A percentile compares a stretch with the other conserved stretches of the same genome.
These are phyloP conservation scores for Phocoena phocoena DNA, from an alignment of 2,113 vertebrate species.

Conservation along the genomic window DNA sequence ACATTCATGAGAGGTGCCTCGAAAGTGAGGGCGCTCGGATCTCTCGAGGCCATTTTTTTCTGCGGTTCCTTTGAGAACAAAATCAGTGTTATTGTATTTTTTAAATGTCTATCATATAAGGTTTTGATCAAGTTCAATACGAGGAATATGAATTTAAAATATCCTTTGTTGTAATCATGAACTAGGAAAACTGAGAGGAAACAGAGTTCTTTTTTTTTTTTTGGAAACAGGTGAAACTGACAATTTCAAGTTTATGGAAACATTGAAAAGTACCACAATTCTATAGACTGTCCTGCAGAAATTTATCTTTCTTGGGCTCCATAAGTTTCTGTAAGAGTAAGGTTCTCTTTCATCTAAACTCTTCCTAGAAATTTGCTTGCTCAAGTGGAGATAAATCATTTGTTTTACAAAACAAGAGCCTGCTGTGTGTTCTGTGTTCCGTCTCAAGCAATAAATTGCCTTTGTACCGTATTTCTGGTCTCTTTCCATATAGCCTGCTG, in stretches of 20 bases:
- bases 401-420: background rate
- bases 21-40: background rate
- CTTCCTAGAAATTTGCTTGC: background rate
- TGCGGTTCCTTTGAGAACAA: background rate
- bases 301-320: background rate
- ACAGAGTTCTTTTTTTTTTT: background rate
- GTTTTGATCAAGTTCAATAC: background rate
- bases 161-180: background rate
- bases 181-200: background rate
- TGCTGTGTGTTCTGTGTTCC: background rate
- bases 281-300: background rate
- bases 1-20: background rate
- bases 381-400: background rate
- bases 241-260: background rate
- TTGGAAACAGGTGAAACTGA: background rate
- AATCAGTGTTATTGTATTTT: background rate
- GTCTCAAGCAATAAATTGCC: background rate
- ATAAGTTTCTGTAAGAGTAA: background rate
- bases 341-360: background rate
- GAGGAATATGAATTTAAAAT: background rate
- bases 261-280: background rate
- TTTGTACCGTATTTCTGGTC: slow-evolving; percentile 35
- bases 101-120: background rate
- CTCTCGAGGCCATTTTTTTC: background rate
- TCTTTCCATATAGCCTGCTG: slow-evolving; percentile 61